Evolutionary conservation across 2,797 vertebrate species (phyloP), one percentile per base, ranked within the genome.

Genomic region (Ptychobarbus kaznakovi): DNA sequence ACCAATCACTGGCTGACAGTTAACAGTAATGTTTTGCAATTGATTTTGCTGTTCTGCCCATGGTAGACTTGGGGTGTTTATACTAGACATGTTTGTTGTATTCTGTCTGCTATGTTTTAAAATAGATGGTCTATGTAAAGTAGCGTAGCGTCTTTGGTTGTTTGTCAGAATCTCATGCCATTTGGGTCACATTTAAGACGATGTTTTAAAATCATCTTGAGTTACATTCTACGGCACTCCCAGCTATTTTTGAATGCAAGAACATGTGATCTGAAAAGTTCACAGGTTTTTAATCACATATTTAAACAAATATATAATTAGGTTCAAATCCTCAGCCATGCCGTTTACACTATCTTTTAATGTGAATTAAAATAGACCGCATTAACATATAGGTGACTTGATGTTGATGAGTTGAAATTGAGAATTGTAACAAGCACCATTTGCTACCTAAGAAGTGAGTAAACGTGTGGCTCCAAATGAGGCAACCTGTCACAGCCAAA

Each of bases 401-500:
- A 28, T 66, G 32, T 65, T 38, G 20, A 46, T 22, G 40, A 82
- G 18, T 75, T 15, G 4, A 46, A 38, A 82, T 49, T 63, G 42
- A 63, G 53, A 74, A 63, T n/a, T 35, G 53, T 35, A 40, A 32
- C 53, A 56, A 72, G 35, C 28, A 53, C 77, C 49, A 42, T 73
- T 83, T 74, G 49, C 28, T 61, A 18, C 35, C 58, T 65, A 42
- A 84, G 32, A 44, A 56, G 61, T 80, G 40, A 40, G 68, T 63
- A 28, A 76, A 72, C 12, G 10, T 15, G 25, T 69, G 80, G 46
- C 49, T 49, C 20, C 72, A 53, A 58, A 11, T 22, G 11, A 65
- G 42, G 25, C 38, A 77, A 42, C 32, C 70, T 40, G 76, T 70
- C 77, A 86, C 7, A 1, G 18, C 35, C 15, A 56, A 51, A 13